phyloP scores from a whole-genome alignment of 2,888 invertebrate genomes.

The Clitarchus hookeri region DNA sequence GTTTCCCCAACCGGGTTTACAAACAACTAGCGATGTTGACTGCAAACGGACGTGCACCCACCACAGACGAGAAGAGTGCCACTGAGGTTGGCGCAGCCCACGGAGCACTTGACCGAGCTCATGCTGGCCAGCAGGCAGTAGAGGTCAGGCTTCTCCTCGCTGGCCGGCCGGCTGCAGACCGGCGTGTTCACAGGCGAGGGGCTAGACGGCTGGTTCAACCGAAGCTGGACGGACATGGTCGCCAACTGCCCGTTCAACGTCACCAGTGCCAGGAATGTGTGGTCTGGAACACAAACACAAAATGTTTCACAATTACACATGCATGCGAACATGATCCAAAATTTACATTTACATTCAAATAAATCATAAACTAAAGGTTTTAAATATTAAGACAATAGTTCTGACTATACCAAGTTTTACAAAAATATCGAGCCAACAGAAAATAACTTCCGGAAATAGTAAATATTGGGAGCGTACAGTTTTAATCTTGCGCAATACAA shows the following conservation, averaged over 20 bases:
- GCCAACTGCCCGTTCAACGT: constrained; percentile 66
- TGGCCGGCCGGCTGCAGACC: constrained; percentile 45
- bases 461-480: too few species aligned
- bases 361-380: too few species aligned
- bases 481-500: too few species aligned
- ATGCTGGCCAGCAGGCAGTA: constrained; percentile 65
- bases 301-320: too few species aligned
- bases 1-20: too few species aligned
- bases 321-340: too few species aligned
- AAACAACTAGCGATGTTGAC: background rate
- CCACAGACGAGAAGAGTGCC: constrained; percentile 78
- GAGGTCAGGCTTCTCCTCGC: constrained; percentile 60
- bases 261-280: constrained; percentile 67
- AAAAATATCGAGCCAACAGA: too few species aligned
- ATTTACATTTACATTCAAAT: too few species aligned
- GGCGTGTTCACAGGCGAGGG: constrained; percentile 44
- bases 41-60: constrained; percentile 51
- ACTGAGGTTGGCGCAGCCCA: constrained; percentile 72
- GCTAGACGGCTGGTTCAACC: constrained; percentile 55
- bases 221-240: constrained; percentile 64
- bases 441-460: too few species aligned
- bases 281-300: constrained; percentile 51
- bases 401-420: too few species aligned
- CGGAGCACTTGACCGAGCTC: constrained; percentile 72
- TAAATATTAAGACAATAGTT: too few species aligned